Percentiles rank a stretch among this genome's conserved stretches.
Conservation (phyloP, 2,888 invertebrate species). For the Rotaria sp. region DNA sequence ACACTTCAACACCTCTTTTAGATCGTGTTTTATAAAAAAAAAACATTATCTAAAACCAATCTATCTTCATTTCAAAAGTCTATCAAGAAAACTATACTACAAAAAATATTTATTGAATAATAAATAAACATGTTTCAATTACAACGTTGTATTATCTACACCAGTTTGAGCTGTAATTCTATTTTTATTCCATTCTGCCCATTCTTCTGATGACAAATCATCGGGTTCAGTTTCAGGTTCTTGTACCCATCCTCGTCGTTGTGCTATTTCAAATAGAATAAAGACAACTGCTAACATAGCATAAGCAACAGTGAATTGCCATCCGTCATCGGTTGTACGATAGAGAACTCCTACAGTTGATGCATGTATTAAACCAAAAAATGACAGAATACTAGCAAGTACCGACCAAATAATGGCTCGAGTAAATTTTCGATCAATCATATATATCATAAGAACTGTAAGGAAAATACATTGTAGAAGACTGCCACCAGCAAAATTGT, state of each 20-base stretch:
- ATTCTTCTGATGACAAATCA: slow-evolving; percentile 7
- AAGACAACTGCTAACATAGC: not conserved
- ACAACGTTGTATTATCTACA: not conserved
- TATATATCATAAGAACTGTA: slow-evolving; percentile 10
- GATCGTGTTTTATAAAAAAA: too few species aligned
- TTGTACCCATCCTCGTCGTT: not conserved
- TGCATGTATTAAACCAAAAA: slow-evolving; percentile 25
- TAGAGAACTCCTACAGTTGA: not conserved
- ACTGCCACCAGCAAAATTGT: not conserved
- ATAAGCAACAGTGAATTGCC: slow-evolving; percentile 3
- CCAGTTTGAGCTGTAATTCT: not conserved
- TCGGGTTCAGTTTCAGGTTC: not conserved
- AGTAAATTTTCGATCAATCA: slow-evolving; percentile 23
- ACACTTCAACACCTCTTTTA: too few species aligned
- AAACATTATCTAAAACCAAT: too few species aligned
- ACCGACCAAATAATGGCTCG: not conserved
- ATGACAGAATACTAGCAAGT: not conserved
- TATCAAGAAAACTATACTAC: too few species aligned
- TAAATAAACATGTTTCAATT: not conserved
- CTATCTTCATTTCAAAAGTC: too few species aligned
- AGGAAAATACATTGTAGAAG: not conserved
- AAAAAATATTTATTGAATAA: too few species aligned
- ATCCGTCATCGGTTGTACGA: not conserved
- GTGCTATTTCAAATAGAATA: not conserved
- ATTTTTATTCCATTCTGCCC: not conserved